Base-by-base conservation (phyloP, 2,113 vertebrate genomes). In the Mandrillus leucophaeus region DNA sequence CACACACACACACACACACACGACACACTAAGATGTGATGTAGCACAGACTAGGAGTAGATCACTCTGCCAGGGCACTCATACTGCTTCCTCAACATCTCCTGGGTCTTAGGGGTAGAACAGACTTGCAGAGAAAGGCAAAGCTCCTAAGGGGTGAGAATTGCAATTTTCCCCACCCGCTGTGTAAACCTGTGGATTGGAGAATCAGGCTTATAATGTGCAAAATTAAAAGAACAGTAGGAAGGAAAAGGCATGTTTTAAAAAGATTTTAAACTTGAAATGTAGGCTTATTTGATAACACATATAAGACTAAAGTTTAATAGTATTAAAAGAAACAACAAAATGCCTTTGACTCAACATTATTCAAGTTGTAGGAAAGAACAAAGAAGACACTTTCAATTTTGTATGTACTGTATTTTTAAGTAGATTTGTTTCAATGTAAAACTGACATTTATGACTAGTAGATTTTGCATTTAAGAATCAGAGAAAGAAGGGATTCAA, bases 171-270 rank as follows among this genome's bases (percentile, higher is more conserved):
- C 72, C 80, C 81, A 95, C 91, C n/a, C 38, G 14, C 48, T 90
- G 52, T 50, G 72, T 81, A 82, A 88, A 90, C 80, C 92, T 84
- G 81, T 64, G 45, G 72, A 68, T 93, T 88, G n/a, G 78, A 97
- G 76, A 90, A 97, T 90, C 88, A 95, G 32, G 43, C 27, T 94
- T 85, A 75, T 75, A 97, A 89, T 90, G 82, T 85, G 72, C 27
- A 95, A 96, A 97, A 97, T 95, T 96, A 92, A 93, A 94, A 97
- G 81, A 97, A 96, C 85, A 89, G 96, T 94, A 18, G 93, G 92
- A 88, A 92, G 40, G 57, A 72, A 95, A 97, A 89, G 12, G 2
- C 23, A 57, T 50, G 10, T 20, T 79, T 97, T 83, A n/a, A 50
- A 84, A 22, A 85, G 16, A 64, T n/a, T 92, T 97, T 92, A 45